Conservation (phyloP, 2,113 vertebrate genomes). For the Eulacestoma nigropectus region DNA sequence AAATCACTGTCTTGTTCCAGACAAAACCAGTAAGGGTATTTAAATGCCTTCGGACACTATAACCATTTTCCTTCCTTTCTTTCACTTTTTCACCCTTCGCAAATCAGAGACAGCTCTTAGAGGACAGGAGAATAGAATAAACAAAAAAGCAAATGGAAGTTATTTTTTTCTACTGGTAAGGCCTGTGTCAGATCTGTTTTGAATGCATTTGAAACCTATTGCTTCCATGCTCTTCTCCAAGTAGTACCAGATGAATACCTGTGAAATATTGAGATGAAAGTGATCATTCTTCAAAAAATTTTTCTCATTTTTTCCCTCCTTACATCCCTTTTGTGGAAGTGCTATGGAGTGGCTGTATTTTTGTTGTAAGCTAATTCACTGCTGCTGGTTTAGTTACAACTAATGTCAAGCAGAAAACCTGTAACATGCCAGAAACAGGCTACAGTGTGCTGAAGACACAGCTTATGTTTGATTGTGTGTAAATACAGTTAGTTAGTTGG, state of each 20-base stretch:
- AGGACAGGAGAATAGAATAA: not conserved
- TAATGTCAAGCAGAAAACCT: slow-evolving; percentile 51
- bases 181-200: not conserved
- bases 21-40: not conserved
- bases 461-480: slow-evolving; percentile 74
- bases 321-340: not conserved
- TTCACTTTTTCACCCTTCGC: not conserved
- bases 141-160: not conserved
- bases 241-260: not conserved
- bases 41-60: not conserved
- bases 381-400: slow-evolving; percentile 41
- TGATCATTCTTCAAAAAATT: not conserved
- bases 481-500: slow-evolving; percentile 80
- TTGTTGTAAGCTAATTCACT: slow-evolving; percentile 26
- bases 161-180: not conserved
- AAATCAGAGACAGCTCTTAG: not conserved
- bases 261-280: not conserved
- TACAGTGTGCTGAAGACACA: slow-evolving; percentile 48
- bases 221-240: not conserved
- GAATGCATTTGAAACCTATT: not conserved
- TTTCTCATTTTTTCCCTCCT: not conserved
- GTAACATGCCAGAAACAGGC: slow-evolving; percentile 24
- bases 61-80: not conserved
- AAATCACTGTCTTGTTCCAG: not conserved
- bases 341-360: not conserved